Conservation (phyloP, 2,888 invertebrate species). For the Junonia oenone region DNA sequence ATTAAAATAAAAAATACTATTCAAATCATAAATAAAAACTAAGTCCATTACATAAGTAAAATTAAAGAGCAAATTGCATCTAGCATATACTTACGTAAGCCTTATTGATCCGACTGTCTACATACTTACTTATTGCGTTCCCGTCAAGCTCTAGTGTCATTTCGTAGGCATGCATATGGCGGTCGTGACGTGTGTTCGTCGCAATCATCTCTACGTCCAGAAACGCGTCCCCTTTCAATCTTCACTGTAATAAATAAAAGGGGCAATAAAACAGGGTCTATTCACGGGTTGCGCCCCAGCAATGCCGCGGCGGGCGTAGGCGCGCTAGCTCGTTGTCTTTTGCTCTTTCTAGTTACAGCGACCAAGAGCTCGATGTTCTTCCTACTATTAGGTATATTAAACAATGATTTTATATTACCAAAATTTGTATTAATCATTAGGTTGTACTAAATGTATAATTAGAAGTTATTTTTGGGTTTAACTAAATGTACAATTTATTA, state of each 20-base stretch:
- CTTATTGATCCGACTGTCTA: too few relatives aligned
- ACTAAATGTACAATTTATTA: not conserved
- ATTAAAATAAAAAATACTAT: too few relatives aligned
- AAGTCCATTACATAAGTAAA: too few relatives aligned
- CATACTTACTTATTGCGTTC: too few relatives aligned
- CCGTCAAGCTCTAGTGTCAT: not conserved
- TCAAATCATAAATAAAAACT: too few relatives aligned
- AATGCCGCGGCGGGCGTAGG: constrained; percentile 14
- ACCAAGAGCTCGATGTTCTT: not conserved
- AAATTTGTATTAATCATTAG: too few relatives aligned
- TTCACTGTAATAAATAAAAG: constrained; percentile 75
- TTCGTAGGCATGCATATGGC: constrained; percentile 28
- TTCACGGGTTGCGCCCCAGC: constrained; percentile 31
- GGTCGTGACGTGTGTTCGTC: constrained; percentile 38
- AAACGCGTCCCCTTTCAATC: constrained; percentile 71
- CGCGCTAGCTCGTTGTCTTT: constrained; percentile 45
- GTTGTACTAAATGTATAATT: too few relatives aligned
- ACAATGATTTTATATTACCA: not conserved
- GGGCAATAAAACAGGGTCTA: constrained; percentile 64
- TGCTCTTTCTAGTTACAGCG: constrained; percentile 32
- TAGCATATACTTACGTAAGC: too few relatives aligned
- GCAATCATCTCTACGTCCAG: constrained; percentile 59
- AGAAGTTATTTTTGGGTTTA: too few relatives aligned
- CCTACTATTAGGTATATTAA: not conserved
- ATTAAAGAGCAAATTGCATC: too few relatives aligned